Base-by-base conservation (phyloP, 2,113 vertebrate genomes). In the Patagioenas fasciata region DNA sequence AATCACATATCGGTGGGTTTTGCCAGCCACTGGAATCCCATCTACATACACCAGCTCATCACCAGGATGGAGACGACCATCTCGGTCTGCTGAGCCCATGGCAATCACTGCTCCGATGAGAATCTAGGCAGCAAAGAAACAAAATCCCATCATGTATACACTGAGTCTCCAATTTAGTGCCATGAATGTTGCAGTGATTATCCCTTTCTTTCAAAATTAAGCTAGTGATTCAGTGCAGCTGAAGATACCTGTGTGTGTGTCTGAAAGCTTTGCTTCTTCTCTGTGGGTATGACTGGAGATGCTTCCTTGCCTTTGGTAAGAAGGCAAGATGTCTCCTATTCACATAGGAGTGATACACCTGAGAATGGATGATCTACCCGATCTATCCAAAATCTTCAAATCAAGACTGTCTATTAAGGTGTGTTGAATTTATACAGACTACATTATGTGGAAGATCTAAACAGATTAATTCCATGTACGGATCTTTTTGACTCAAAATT, bases 1-100 rank as follows among this genome's bases (percentile, higher is more conserved):
- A 67, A 99, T 99, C 96, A 99, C 99, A 1, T 99, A 99, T 97
- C 99, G 98, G 97, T 99, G 99, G 5, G 99, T 99, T 97, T 99
- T 99, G 88, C 99, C 99, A 2, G 98, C 98, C 97, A 99, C 99
- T 11, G 98, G 98, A 83, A 99, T 99, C 67, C 99, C 99, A 14
- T 99, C 99, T 11, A 99, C 99, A 1, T 99, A 99, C 87, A 99
- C 97, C 51, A 99, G 98, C 97, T 99, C 99, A 17, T 99, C 99
- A 5, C 99, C 99, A 13, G 99, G 99, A 50, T 99, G 99, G 31
- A 99, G 97, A 24, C 99, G 99, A 18, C 99, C 99, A 9, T 99
- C 99, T 81, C 99, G 95, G 96, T 99, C 99, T 0, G 99, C 99
- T 5, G 99, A 99, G 87, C 99, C 99, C 98, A 99, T 99, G 96